Evolutionary conservation across 2,797 vertebrate genomes (phyloP).

Genomic region (Poeciliopsis infans): DNA sequence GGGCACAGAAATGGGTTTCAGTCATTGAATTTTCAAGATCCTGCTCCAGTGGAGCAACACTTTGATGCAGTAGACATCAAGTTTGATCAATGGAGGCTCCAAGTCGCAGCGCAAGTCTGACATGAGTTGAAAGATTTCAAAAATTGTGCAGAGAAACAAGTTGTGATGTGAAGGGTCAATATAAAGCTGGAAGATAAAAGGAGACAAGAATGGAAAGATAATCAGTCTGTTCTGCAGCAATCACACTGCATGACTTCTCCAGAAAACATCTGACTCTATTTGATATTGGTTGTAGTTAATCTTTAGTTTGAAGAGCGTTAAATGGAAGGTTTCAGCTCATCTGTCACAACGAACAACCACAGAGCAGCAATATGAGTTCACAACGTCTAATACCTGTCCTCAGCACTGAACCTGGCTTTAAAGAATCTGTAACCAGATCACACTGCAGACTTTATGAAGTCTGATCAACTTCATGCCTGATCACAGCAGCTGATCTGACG

Average conservation of each 20-base stretch:
- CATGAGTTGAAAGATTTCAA: not conserved
- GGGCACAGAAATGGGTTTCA: not conserved
- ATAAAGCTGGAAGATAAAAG: not conserved
- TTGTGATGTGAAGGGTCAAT: not conserved
- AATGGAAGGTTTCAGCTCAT: not conserved
- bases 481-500: not conserved
- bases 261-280: not conserved
- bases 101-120: not conserved
- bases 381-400: not conserved
- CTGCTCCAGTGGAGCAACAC: not conserved
- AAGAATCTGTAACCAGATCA: not conserved
- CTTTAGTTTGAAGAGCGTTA: not conserved
- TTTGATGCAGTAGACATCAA: not conserved
- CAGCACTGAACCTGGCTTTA: not conserved
- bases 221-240: not conserved
- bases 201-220: not conserved
- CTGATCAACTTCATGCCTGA: not conserved
- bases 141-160: not conserved
- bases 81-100: not conserved
- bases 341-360: not conserved
- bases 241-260: not conserved
- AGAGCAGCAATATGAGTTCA: not conserved
- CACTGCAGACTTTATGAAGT: not conserved
- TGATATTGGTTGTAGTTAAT: not conserved
- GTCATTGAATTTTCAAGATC: not conserved